Evolutionary conservation across 2,888 invertebrate genomes (phyloP).

Genomic region (Dynastes maya): DNA sequence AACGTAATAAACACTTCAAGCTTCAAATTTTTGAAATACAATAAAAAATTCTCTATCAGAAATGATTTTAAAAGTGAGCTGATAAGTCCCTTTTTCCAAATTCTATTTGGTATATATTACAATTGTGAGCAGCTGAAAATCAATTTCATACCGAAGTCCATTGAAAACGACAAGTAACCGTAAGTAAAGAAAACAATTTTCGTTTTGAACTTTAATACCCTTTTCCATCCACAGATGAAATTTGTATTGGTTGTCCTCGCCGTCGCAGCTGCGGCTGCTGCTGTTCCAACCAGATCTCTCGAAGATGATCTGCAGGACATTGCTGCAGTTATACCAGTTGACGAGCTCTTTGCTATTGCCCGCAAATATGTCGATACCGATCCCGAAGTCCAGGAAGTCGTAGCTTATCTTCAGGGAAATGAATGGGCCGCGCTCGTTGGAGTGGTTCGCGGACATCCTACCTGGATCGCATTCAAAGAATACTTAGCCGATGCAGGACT

Average conservation of each 20-base stretch:
- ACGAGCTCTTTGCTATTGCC: slow-evolving; percentile 55
- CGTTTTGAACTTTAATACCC: background rate
- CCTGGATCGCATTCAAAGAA: slow-evolving; percentile 54
- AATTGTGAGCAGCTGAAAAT: background rate
- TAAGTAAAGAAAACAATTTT: background rate
- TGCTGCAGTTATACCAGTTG: slow-evolving; percentile 56
- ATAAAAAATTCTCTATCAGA: background rate
- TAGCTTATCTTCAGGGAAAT: slow-evolving; percentile 57
- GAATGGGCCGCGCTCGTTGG: slow-evolving; percentile 57
- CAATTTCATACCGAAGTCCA: background rate
- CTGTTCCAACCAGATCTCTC: slow-evolving; percentile 28
- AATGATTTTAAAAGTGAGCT: background rate
- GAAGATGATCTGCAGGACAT: slow-evolving; percentile 56
- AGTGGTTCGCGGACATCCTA: slow-evolving; percentile 48
- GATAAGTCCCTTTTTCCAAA: background rate
- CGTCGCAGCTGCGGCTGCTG: slow-evolving; percentile 13
- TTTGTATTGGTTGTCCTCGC: slow-evolving; percentile 42
- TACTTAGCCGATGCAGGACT: slow-evolving; percentile 55
- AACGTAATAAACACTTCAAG: background rate
- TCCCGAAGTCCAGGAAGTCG: slow-evolving; percentile 56
- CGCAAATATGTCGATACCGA: slow-evolving; percentile 57
- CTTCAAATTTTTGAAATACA: background rate
- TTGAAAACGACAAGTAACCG: background rate
- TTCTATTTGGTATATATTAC: background rate
- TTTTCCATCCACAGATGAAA: slow-evolving; percentile 44